These are phyloP conservation scores for Conistra vaccinii DNA, from an alignment of 2,888 invertebrate genomes.

Conservation along the genomic window DNA sequence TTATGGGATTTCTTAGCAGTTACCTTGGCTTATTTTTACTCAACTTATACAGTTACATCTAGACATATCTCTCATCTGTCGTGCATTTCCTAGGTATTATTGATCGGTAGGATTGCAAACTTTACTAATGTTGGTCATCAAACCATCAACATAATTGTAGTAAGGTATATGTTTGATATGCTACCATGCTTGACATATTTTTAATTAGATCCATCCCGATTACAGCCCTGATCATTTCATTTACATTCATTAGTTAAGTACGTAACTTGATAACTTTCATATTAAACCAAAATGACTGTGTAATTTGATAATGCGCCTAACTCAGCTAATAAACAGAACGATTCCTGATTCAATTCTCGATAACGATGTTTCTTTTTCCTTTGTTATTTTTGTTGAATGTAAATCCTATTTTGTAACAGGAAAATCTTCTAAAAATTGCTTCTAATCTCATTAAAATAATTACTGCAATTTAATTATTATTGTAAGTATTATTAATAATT, in stretches of 20 bases:
- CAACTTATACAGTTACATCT: not conserved
- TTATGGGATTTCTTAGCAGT: constrained; percentile 1
- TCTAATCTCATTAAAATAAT: constrained; percentile 44
- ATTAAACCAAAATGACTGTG: constrained; percentile 24
- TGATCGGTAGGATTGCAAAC: not conserved
- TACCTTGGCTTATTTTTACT: not conserved
- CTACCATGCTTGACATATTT: constrained; percentile 5
- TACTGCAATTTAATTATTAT: not conserved
- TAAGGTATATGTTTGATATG: not conserved
- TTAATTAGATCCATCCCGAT: constrained; percentile 28
- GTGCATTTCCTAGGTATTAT: not conserved
- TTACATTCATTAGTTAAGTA: constrained; percentile 36
- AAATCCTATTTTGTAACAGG: constrained; percentile 35
- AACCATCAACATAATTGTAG: constrained; percentile 6
- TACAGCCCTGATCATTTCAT: constrained; percentile 23
- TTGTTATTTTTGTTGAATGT: constrained; percentile 40
- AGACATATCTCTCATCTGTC: not conserved
- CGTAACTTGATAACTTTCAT: not conserved
- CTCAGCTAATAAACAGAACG: constrained; percentile 33
- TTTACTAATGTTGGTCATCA: constrained; percentile 9
- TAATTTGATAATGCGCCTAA: constrained; percentile 39
- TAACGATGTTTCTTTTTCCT: constrained; percentile 48
- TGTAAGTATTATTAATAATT: too few species aligned
- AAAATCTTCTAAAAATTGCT: constrained; percentile 40
- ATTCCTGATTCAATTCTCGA: constrained; percentile 38